Evolutionary conservation across 2,113 vertebrate species (phyloP).

Genomic region (Pteropus alecto): DNA sequence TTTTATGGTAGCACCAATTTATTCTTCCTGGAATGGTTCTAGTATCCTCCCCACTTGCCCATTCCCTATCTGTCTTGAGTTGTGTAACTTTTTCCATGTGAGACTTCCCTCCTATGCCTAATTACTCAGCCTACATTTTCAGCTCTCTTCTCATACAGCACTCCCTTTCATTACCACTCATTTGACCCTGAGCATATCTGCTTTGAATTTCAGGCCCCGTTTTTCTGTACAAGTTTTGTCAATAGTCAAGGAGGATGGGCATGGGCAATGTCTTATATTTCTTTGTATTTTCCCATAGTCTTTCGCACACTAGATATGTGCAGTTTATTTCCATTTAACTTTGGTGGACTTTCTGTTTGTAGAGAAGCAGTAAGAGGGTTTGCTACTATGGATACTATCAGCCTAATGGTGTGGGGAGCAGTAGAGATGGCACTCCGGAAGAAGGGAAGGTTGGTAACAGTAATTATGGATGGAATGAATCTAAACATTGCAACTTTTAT

Average conservation of each 20-base stretch:
- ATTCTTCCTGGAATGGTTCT: not conserved
- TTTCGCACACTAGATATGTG: not conserved
- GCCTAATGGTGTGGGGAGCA: too few relatives aligned
- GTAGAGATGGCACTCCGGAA: too few relatives aligned
- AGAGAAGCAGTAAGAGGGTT: not conserved
- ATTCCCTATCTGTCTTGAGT: not conserved
- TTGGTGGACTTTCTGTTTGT: not conserved
- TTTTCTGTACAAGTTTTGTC: not conserved
- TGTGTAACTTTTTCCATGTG: not conserved
- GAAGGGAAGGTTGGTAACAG: not conserved
- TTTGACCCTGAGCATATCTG: not conserved
- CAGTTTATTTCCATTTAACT: not conserved
- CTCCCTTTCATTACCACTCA: not conserved
- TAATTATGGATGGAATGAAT: not conserved
- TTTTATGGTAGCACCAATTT: not conserved
- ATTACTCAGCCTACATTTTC: not conserved
- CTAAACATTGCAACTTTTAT: not conserved
- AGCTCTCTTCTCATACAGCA: not conserved
- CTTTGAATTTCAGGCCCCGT: not conserved
- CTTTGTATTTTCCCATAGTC: not conserved
- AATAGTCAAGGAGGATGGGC: not conserved
- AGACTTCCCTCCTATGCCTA: not conserved
- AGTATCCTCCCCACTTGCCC: not conserved
- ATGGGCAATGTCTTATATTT: not conserved
- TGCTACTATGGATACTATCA: not conserved